phyloP scores from a whole-genome alignment of 2,113 vertebrate species.

The Cisticola juncidis region DNA sequence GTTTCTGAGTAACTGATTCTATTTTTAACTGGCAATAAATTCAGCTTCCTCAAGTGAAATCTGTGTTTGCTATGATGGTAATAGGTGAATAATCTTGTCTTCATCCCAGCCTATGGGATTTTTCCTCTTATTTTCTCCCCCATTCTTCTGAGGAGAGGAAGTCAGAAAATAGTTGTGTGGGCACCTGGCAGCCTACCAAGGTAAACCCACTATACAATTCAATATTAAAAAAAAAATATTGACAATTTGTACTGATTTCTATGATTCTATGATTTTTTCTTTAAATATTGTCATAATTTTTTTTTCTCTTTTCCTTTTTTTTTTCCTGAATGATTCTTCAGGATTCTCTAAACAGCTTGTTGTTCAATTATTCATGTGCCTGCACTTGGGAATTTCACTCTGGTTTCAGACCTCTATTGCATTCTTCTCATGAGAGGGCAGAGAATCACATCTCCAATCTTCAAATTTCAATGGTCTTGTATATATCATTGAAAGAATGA shows the following conservation, averaged over 20 bases:
- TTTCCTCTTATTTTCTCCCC: neutral
- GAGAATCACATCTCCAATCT: neutral
- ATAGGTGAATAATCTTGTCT: neutral
- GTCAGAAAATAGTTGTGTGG: neutral
- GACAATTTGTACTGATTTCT: neutral
- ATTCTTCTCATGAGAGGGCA: neutral
- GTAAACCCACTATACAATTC: neutral
- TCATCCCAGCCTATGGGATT: neutral
- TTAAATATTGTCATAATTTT: neutral
- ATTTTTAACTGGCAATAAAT: neutral
- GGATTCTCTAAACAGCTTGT: neutral
- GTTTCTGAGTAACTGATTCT: neutral
- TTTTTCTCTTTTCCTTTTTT: neutral
- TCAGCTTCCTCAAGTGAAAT: neutral
- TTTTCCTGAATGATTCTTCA: neutral
- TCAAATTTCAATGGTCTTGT: neutral
- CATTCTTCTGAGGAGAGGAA: neutral
- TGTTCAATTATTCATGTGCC: neutral
- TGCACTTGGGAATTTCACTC: neutral
- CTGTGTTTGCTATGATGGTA: neutral
- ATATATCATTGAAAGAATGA: neutral
- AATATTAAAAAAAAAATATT: neutral
- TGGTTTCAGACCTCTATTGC: neutral
- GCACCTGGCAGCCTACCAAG: neutral
- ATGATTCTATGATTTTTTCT: neutral